A percentile compares a stretch with the other conserved stretches of the same genome.
phyloP scores from a whole-genome alignment of 2,113 vertebrate genomes.

The Apistogramma diplotaenia region DNA sequence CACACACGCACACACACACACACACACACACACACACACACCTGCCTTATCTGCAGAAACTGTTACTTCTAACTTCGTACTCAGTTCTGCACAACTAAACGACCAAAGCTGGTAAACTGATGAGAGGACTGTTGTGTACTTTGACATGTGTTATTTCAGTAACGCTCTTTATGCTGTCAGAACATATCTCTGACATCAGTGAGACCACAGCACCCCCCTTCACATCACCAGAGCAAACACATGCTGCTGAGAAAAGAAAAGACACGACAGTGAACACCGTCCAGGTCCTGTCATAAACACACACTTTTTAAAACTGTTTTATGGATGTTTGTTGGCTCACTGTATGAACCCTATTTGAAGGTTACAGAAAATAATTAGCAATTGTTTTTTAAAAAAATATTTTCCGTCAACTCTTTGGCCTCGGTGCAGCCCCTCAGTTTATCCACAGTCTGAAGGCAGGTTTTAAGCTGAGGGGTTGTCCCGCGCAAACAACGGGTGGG shows the following conservation, averaged over 20 bases:
- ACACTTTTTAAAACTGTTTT: neutral
- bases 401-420: neutral
- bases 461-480: neutral
- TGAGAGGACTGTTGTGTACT: neutral
- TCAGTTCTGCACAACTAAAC: neutral
- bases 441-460: neutral
- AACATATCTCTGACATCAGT: neutral
- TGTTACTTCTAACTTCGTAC: neutral
- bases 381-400: neutral
- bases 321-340: neutral
- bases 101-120: neutral
- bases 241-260: neutral
- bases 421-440: neutral
- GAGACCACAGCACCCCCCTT: neutral
- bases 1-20: neutral
- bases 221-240: neutral
- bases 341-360: neutral
- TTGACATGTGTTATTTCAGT: neutral
- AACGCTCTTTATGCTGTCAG: neutral
- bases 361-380: neutral
- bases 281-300: neutral
- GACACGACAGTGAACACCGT: neutral
- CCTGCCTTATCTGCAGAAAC: neutral
- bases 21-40: neutral
- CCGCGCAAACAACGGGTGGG: fast-evolving